Base-by-base conservation (phyloP, 1,140 invertebrate genomes). In the Cataglyphis hispanica region DNA sequence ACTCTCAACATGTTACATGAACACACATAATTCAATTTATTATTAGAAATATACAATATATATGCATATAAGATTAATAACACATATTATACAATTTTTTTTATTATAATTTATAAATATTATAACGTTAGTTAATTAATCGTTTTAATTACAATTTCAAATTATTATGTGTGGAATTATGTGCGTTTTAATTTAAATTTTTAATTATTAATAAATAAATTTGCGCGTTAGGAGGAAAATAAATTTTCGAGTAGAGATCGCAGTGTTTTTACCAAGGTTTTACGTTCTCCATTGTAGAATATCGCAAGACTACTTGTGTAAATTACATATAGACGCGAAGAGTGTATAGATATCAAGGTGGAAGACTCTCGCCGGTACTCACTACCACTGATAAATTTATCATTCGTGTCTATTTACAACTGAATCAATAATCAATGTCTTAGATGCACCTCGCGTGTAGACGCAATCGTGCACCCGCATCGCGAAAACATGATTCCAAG, bases 371-470 rank as follows among this genome's bases (percentile, higher is more conserved):
- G 16, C 46, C 22, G 11, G 56, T 27, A 46, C 13, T 46, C 37
- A 56, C 53, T 70, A 61, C 3, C 46, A 43, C 50, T 66, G 76
- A 86, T 90, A 85, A 91, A 90, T 90, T 90, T 90, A 90, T 90
- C 84, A 90, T 90, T 89, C 46, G 37, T 22, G 40, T 74, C 87
- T 93, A 93, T 92, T 93, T 93, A 80, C 91, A 91, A 88, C 74
- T 87, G 50, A 92, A 90, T 92, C 90, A 86, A 92, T 93, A 92
- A 92, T 90, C 91, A 86, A 92, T 92, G 63, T 70, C 63, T 53
- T 43, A 53, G 70, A 34, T 56, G 53, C 58, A 72, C 66, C 43
- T 87, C 40, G 40, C 27, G n/a, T 19, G 19, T 37, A 56, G 43
- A 75, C 25, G 46, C 19, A 56, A 11, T 66, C 43, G n/a, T 27